These are phyloP conservation scores for Hipposideros larvatus DNA, from an alignment of 2,797 vertebrate genomes.

Conservation along the genomic window DNA sequence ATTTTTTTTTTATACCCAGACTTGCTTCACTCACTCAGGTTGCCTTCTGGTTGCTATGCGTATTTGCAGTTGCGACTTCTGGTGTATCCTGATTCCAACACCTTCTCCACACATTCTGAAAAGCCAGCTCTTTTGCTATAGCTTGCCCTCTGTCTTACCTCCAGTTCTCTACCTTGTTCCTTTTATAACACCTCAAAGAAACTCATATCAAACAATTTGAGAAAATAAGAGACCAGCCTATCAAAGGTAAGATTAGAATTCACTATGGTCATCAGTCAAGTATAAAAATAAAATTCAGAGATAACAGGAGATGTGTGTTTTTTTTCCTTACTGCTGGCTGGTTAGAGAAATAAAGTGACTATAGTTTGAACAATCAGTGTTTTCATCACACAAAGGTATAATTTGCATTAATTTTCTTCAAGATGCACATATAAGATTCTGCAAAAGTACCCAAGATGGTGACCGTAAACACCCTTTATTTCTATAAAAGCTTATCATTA, in stretches of 20 bases:
- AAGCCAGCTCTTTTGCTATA: neutral
- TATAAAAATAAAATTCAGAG: neutral
- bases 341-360: neutral
- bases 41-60: neutral
- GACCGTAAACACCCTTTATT: neutral
- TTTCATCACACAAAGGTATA: neutral
- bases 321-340: neutral
- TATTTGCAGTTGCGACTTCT: neutral
- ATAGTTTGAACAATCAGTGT: constrained; percentile 1
- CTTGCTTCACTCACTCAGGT: neutral
- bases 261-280: neutral
- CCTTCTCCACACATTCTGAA: neutral
- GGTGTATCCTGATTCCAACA: neutral
- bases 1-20: neutral
- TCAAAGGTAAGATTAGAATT: neutral
- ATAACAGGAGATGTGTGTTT: neutral
- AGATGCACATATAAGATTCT: neutral
- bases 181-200: neutral
- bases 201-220: neutral
- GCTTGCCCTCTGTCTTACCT: neutral
- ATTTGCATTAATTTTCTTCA: constrained; percentile 11
- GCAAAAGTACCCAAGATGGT: neutral
- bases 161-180: neutral
- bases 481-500: neutral
- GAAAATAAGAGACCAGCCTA: neutral